A percentile compares a stretch with the other conserved stretches of the same genome.
phyloP scores from a whole-genome alignment of 2,113 vertebrate species.

The Perca flavescens region DNA sequence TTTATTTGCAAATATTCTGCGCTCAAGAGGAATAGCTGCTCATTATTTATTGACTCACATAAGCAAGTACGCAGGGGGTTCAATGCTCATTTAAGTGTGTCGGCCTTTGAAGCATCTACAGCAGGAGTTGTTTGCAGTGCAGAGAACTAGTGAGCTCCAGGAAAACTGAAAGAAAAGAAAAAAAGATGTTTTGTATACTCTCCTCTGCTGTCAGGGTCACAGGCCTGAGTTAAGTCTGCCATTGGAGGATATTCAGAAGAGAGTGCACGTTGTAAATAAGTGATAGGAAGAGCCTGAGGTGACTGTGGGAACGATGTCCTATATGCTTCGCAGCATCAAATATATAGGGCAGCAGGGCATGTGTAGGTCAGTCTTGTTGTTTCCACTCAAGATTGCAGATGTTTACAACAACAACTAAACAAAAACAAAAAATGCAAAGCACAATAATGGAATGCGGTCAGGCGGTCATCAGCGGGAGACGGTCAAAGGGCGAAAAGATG shows the following conservation, averaged over 20 bases:
- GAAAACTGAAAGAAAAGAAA: slow-evolving; percentile 10
- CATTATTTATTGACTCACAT: slow-evolving; percentile 39
- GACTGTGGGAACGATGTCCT: slow-evolving; percentile 53
- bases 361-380: slow-evolving; percentile 66
- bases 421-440: slow-evolving; percentile 45
- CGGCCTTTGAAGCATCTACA: slow-evolving; percentile 25
- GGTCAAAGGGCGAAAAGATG: slow-evolving; percentile 42
- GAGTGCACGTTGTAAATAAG: slow-evolving; percentile 77
- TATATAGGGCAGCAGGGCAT: slow-evolving; percentile 54
- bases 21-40: slow-evolving; percentile 6
- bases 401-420: slow-evolving; percentile 50
- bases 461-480: not conserved
- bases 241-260: slow-evolving; percentile 49
- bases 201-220: slow-evolving; percentile 42
- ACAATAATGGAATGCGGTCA: not conserved
- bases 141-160: not conserved
- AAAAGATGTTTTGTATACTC: not conserved
- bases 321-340: slow-evolving; percentile 59
- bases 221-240: slow-evolving; percentile 22
- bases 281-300: slow-evolving; percentile 71
- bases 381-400: slow-evolving; percentile 37
- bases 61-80: slow-evolving; percentile 7
- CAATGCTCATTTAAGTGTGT: slow-evolving; percentile 62
- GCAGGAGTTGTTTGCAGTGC: not conserved
- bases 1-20: slow-evolving; percentile 46